phyloP scores from a whole-genome alignment of 2,113 vertebrate species.

The Pardalotus punctatus region DNA sequence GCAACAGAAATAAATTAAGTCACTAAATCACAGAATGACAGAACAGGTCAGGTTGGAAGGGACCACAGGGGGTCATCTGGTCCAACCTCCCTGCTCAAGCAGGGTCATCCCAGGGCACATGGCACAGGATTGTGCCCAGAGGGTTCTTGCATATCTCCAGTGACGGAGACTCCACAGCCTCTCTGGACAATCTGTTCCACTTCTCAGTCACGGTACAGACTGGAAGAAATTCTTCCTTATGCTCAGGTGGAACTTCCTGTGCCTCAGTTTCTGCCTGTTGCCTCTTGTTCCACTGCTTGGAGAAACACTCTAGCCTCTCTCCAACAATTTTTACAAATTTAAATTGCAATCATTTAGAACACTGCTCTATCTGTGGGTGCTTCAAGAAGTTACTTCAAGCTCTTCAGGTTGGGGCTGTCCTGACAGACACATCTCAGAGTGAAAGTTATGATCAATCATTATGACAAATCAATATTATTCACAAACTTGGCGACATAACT shows the following conservation, averaged over 20 bases:
- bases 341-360: neutral
- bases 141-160: too few relatives aligned
- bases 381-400: neutral
- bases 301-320: neutral
- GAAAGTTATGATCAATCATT: rapidly evolving
- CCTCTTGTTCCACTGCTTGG: neutral
- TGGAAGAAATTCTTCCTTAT: neutral
- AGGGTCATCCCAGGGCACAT: neutral
- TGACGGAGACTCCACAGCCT: neutral
- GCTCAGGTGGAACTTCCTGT: neutral
- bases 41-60: neutral
- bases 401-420: neutral
- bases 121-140: neutral
- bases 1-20: neutral
- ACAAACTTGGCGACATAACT: neutral
- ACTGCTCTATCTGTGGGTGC: neutral
- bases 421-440: neutral
- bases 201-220: neutral
- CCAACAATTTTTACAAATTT: neutral
- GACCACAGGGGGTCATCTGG: neutral
- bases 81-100: neutral
- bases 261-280: neutral
- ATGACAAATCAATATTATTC: neutral
- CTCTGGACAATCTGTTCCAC: neutral
- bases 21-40: neutral